These are phyloP conservation scores for Periophthalmodon schlosseri DNA, from an alignment of 2,113 vertebrate genomes.

Conservation along the genomic window DNA sequence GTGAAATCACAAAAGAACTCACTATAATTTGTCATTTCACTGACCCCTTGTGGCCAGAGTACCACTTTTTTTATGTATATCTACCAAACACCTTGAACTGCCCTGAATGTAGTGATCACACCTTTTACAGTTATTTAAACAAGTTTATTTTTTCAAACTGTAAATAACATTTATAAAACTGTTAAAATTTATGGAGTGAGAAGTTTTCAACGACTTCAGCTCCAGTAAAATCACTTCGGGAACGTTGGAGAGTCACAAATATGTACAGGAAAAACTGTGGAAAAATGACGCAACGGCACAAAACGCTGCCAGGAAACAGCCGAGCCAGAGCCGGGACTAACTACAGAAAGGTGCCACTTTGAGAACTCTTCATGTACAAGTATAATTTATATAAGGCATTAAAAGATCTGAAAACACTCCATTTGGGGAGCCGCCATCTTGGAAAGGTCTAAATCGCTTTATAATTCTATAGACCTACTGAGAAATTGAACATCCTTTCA, in stretches of 20 bases:
- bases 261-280: conserved; percentile 30
- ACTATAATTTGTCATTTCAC: not conserved
- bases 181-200: conserved; percentile 65
- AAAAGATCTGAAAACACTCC: not conserved
- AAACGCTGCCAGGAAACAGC: conserved; percentile 13
- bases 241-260: conserved; percentile 25
- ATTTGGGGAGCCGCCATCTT: not conserved
- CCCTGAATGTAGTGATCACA: not conserved
- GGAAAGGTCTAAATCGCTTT: not conserved
- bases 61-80: not conserved
- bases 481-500: not conserved
- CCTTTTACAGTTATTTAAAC: conserved; percentile 33
- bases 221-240: conserved; percentile 58
- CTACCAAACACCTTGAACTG: not conserved
- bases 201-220: conserved; percentile 43
- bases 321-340: not conserved
- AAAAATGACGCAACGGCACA: conserved; percentile 24
- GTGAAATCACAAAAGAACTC: not conserved
- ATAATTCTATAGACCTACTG: not conserved
- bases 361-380: conserved; percentile 24
- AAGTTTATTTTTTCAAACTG: conserved; percentile 65
- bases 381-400: not conserved
- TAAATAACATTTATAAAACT: conserved; percentile 66
- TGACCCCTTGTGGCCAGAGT: not conserved
- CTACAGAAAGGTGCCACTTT: conserved; percentile 33